phyloP scores from a whole-genome alignment of 2,113 vertebrate species.

The Rhynchopsitta pachyrhyncha region DNA sequence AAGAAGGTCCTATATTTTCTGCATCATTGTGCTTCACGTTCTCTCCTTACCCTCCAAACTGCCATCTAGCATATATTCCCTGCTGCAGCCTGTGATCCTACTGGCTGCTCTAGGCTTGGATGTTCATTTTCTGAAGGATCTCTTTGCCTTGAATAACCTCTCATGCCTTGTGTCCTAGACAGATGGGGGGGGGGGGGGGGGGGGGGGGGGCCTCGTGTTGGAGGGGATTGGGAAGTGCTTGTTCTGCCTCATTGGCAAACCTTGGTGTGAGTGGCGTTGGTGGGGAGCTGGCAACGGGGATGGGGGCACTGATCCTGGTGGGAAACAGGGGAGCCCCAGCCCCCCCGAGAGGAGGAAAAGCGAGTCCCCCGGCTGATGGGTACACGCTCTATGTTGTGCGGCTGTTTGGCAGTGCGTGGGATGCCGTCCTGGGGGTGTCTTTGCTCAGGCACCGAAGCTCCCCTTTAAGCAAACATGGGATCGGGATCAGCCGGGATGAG shows the following conservation, averaged over 20 bases:
- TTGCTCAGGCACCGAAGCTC: neutral
- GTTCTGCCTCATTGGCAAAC: neutral
- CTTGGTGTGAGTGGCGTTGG: neutral
- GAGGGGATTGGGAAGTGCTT: neutral
- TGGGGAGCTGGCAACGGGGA: neutral
- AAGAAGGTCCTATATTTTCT: neutral
- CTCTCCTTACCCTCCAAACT: neutral
- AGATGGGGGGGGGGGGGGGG: neutral
- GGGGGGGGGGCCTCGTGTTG: neutral
- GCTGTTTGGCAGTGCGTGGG: neutral
- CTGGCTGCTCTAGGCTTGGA: neutral
- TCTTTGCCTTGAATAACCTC: conserved; percentile 25
- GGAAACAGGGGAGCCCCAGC: neutral
- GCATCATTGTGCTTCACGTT: neutral
- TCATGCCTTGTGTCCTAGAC: neutral
- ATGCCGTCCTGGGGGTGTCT: neutral
- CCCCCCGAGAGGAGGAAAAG: neutral
- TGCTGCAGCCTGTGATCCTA: neutral
- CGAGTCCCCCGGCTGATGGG: neutral
- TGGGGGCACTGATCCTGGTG: neutral
- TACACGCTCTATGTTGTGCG: neutral
- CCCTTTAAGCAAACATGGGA: accelerated
- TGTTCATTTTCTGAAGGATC: neutral
- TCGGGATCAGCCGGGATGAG: neutral
- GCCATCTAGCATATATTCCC: neutral